phyloP scores from a whole-genome alignment of 2,888 invertebrate genomes.

The Apamea crenata region DNA sequence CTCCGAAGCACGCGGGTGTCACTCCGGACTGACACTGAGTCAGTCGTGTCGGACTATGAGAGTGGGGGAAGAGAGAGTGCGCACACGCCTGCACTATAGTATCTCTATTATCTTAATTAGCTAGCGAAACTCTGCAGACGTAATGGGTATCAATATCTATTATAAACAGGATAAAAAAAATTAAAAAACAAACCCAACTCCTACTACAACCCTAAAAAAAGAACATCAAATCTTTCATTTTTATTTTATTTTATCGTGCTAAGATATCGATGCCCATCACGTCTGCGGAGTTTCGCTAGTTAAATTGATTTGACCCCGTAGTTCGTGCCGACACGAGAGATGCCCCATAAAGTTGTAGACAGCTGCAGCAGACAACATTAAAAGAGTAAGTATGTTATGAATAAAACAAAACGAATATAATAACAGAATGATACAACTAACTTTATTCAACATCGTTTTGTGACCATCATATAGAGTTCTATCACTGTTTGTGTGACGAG shows the following conservation, averaged over 20 bases:
- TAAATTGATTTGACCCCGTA: background rate
- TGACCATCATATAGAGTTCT: constrained; percentile 1
- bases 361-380: too few species aligned
- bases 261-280: background rate
- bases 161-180: too few species aligned
- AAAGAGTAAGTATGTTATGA: background rate
- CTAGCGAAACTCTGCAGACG: background rate
- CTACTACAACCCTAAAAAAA: background rate
- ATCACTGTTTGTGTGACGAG: background rate
- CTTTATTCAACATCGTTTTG: constrained; percentile 4
- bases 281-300: background rate
- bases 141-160: background rate
- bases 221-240: background rate
- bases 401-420: background rate
- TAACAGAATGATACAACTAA: constrained; percentile 27
- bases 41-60: background rate
- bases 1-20: background rate
- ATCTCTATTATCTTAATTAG: background rate
- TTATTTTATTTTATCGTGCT: background rate
- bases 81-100: background rate
- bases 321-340: background rate
- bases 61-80: background rate
- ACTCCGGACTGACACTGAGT: background rate
- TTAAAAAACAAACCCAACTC: background rate
- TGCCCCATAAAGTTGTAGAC: background rate